Percentiles rank a stretch among this genome's conserved stretches.
Evolutionary conservation across 2,113 vertebrate genomes (phyloP).

Genomic region (Corythornis vintsioides): DNA sequence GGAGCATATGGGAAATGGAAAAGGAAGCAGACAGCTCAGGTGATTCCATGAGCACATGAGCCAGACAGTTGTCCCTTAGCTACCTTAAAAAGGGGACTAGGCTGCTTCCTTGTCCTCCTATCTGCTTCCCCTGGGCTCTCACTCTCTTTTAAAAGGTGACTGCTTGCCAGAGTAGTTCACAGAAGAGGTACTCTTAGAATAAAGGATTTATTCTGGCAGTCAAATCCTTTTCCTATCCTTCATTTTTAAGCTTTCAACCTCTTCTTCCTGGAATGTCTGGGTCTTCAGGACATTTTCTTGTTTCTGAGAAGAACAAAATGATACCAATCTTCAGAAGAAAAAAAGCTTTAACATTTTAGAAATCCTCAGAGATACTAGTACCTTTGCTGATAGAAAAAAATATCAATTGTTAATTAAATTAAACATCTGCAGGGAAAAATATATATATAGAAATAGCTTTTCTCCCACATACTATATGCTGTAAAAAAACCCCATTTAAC

Average conservation of each 20-base stretch:
- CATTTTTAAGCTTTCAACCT: background rate
- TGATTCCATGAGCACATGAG: background rate
- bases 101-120: background rate
- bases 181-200: background rate
- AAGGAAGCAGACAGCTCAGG: background rate
- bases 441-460: background rate
- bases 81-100: background rate
- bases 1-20: background rate
- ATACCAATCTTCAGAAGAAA: background rate
- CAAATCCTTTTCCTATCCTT: background rate
- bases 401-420: background rate
- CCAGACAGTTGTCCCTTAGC: background rate
- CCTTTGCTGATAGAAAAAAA: background rate
- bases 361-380: background rate
- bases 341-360: background rate
- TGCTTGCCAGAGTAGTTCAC: background rate
- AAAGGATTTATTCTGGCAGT: background rate
- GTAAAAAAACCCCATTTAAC: background rate
- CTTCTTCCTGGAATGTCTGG: background rate
- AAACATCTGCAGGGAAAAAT: background rate
- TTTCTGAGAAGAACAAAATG: background rate
- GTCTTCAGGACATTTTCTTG: background rate
- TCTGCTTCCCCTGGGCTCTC: background rate
- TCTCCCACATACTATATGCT: accelerated
- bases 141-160: background rate